Base-by-base conservation (phyloP, 2,113 vertebrate species). In the Oreocharis arfaki region DNA sequence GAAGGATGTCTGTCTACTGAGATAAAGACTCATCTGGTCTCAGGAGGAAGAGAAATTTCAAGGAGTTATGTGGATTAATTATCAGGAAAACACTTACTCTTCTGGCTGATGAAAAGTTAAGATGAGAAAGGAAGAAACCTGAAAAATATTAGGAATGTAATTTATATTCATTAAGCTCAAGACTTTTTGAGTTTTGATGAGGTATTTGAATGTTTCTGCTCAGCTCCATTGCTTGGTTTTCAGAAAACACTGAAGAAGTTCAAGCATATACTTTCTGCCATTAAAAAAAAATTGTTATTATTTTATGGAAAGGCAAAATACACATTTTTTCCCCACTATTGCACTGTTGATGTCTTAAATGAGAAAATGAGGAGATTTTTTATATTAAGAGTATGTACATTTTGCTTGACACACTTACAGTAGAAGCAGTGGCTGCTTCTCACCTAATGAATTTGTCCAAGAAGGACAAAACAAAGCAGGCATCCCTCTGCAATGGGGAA, bases 1-100 rank as follows among this genome's bases (percentile, higher is more conserved):
- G 92, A 94, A 94, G 96, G 83, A 96, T 88, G 74, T 86, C 90
- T 97, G 91, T 96, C 95, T 97, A 73, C 39, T 23, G 33, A 96
- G 49, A 97, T 94, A 98, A 97, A 95, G 80, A 86, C 79, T 97
- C 83, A 93, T 94, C 89, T 94, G 75, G 33, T 24, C 89, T 93
- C 91, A 84, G 69, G 61, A 94, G 37, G 65, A 90, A 95, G 35
- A 92, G 64, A 95, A 96, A 95, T 96, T 93, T 76, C 64, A 92
- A 65, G 64, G 50, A 91, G 42, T 78, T 79, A 74, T 11, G 3
- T 76, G 89, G 96, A 96, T 94, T 95, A 95, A 96, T 96, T 96
- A 96, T 39, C 41, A 96, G 82, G 65, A 94, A 95, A 97, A 96
- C 20, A 65, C 52, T 24, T 86, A 63, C 28, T 59, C 75, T 83